These are phyloP conservation scores for Cephus pygmeus DNA, from an alignment of 2,888 invertebrate genomes.

Conservation along the genomic window DNA sequence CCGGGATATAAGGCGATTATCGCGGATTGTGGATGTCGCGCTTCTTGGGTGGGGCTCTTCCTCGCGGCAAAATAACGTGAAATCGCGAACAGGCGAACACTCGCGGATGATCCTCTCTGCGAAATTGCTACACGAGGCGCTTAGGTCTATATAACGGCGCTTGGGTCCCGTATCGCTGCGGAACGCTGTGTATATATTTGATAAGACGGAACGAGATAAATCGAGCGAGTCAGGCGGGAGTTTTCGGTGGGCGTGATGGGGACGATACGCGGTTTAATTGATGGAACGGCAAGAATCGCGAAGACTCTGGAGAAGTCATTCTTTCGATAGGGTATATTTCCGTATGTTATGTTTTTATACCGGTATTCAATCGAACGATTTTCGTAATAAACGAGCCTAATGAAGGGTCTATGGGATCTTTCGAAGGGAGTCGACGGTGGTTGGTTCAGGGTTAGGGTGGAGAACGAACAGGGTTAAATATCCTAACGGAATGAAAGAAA, in stretches of 20 bases:
- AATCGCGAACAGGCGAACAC: not conserved
- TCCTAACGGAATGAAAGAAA: not conserved
- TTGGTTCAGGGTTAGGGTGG: not conserved
- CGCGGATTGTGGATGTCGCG: not conserved
- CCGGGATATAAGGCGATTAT: not conserved
- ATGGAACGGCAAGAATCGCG: no score
- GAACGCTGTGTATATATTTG: not conserved
- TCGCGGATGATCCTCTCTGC: not conserved
- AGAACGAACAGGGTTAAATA: not conserved
- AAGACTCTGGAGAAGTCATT: no score
- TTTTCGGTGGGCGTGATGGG: not conserved
- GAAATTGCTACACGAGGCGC: not conserved
- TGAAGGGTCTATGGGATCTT: not conserved
- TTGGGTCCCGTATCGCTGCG: not conserved
- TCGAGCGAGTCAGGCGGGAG: not conserved
- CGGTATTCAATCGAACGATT: not conserved
- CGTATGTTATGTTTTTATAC: not conserved
- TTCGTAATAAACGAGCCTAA: not conserved
- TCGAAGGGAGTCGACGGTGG: not conserved
- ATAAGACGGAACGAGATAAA: not conserved
- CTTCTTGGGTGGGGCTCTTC: not conserved
- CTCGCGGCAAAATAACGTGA: not conserved
- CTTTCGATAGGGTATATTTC: accelerated
- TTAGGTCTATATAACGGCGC: not conserved
- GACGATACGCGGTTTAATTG: not conserved